Percentiles rank a stretch among this genome's conserved stretches.
phyloP scores from a whole-genome alignment of 1,140 invertebrate species.

The Argopecten irradians region DNA sequence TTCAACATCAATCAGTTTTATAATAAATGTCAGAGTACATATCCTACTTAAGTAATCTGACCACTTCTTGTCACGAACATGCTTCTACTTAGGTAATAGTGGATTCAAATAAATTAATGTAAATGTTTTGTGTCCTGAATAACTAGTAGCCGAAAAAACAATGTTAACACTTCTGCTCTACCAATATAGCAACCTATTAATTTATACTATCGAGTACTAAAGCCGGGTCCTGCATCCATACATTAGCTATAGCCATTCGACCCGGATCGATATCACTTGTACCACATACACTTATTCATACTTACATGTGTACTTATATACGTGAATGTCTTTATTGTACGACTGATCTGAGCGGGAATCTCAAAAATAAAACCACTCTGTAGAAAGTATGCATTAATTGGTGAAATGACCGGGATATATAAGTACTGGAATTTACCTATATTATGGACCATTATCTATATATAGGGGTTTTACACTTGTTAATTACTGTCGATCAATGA shows the following conservation, averaged over 20 bases:
- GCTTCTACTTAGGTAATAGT: too few species aligned
- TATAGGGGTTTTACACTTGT: not conserved
- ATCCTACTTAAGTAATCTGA: too few species aligned
- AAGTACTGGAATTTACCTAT: not conserved
- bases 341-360: not conserved
- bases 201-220: not conserved
- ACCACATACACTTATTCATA: not conserved
- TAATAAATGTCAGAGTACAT: too few species aligned
- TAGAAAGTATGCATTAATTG: not conserved
- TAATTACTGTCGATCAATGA: not conserved
- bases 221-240: not conserved
- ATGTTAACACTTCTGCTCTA: not conserved
- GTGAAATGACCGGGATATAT: not conserved
- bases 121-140: too few species aligned
- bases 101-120: too few species aligned
- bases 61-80: too few species aligned
- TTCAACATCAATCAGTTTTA: too few species aligned
- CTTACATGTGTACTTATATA: not conserved
- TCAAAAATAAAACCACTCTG: not conserved
- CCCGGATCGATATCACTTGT: not conserved
- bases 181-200: not conserved
- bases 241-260: not conserved
- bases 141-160: too few species aligned
- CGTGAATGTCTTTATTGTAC: not conserved
- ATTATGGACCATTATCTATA: not conserved